Evolutionary conservation across 2,113 vertebrate genomes (phyloP).

Genomic region (Neoarius graeffei): DNA sequence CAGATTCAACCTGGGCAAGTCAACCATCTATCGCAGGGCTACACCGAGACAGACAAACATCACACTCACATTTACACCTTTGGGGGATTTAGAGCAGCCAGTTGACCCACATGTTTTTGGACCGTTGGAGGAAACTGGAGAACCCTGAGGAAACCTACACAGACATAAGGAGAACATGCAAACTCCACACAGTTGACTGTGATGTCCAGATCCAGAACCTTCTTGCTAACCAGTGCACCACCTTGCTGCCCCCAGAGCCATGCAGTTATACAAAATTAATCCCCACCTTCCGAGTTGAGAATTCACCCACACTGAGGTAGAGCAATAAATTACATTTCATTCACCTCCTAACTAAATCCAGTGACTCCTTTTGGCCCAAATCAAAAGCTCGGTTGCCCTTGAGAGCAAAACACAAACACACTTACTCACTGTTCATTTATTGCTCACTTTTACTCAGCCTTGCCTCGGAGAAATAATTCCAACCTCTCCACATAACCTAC

Average conservation of each 20-base stretch:
- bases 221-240: no score
- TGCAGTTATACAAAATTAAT: neutral
- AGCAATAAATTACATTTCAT: constrained; percentile 58
- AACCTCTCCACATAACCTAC: neutral
- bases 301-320: neutral
- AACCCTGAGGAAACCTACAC: no score
- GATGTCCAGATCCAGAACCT: no score
- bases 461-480: constrained; percentile 28
- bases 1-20: no score
- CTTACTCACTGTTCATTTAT: constrained; percentile 45
- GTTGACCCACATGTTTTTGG: no score
- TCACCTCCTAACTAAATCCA: constrained; percentile 66
- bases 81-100: no score
- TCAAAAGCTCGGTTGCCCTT: constrained; percentile 59
- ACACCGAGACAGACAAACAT: no score
- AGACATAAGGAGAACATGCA: no score
- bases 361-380: constrained; percentile 47
- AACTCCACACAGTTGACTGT: no score
- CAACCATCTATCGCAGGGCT: no score
- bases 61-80: no score
- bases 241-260: neutral
- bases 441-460: neutral
- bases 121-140: no score
- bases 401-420: constrained; percentile 57
- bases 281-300: neutral